Evolutionary conservation across 2,797 vertebrate genomes (phyloP).

Genomic region (Sebastes iracundus): DNA sequence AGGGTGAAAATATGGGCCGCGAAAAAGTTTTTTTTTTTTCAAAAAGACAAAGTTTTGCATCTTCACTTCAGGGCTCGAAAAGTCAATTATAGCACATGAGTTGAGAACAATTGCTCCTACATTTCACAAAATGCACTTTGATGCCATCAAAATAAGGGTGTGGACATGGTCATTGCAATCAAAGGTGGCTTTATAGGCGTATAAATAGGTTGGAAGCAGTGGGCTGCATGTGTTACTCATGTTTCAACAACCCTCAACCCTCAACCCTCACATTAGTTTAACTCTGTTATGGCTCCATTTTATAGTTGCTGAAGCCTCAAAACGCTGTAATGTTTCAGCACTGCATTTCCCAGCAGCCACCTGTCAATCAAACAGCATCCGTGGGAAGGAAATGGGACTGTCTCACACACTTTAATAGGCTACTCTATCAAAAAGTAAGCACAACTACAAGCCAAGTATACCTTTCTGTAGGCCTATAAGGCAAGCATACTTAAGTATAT

Average conservation of each 20-base stretch:
- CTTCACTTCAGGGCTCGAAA: not conserved
- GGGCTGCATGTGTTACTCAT: not conserved
- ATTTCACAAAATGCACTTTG: not conserved
- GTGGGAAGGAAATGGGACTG: not conserved
- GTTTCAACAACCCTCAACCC: not conserved
- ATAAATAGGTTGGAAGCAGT: not conserved
- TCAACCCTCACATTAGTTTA: not conserved
- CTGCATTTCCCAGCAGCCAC: conserved; percentile 5
- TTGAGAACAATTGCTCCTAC: not conserved
- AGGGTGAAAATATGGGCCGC: not conserved
- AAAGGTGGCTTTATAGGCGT: not conserved
- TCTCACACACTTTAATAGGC: not conserved
- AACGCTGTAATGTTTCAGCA: not conserved
- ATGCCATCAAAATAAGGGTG: not conserved
- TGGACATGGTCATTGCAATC: not conserved
- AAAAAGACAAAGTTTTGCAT: not conserved
- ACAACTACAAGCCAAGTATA: no score
- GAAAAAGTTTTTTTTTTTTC: not conserved
- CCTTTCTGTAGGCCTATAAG: no score
- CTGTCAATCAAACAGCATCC: not conserved
- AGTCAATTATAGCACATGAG: not conserved
- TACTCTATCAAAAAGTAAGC: no score
- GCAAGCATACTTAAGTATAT: no score
- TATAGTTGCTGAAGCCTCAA: no score
- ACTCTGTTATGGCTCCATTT: not conserved